phyloP scores from a whole-genome alignment of 2,113 vertebrate species.

The Tachysurus fulvidraco region DNA sequence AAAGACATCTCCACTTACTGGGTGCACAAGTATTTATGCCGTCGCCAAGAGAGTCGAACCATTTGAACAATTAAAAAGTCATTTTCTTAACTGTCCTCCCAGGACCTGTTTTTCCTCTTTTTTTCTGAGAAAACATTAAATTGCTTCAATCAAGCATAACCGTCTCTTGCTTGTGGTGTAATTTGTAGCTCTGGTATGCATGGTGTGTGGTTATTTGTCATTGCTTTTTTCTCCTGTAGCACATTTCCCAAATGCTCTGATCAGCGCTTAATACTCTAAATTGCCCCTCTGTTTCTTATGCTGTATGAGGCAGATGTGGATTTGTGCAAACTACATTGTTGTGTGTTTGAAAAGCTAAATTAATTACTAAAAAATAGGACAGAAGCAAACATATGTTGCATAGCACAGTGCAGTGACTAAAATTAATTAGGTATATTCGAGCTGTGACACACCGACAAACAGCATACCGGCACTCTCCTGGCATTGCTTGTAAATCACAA shows the following conservation, averaged over 20 bases:
- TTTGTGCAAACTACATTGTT: slow-evolving; percentile 54
- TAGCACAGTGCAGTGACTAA: slow-evolving; percentile 48
- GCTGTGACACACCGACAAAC: slow-evolving; percentile 37
- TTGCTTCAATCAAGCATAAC: slow-evolving; percentile 91
- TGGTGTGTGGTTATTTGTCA: slow-evolving; percentile 82
- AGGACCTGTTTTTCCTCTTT: slow-evolving; percentile 74
- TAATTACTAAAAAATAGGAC: slow-evolving; percentile 53
- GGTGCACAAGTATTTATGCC: slow-evolving; percentile 76
- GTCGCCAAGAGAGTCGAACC: slow-evolving; percentile 83
- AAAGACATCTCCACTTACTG: slow-evolving; percentile 69
- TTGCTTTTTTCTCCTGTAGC: slow-evolving; percentile 83
- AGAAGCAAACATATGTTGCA: slow-evolving; percentile 50
- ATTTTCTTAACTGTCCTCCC: slow-evolving; percentile 98
- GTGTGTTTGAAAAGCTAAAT: slow-evolving; percentile 49
- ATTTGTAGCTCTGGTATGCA: slow-evolving; percentile 81
- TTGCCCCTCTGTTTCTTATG: slow-evolving; percentile 76
- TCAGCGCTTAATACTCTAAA: slow-evolving; percentile 81
- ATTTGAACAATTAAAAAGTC: slow-evolving; percentile 93
- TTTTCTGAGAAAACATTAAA: slow-evolving; percentile 88
- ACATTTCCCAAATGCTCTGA: slow-evolving; percentile 76
- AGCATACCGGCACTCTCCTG: slow-evolving; percentile 31
- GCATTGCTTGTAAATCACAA: slow-evolving; percentile 45
- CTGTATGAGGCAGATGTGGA: slow-evolving; percentile 72
- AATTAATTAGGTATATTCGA: slow-evolving; percentile 49
- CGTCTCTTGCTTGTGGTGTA: slow-evolving; percentile 81